phyloP scores from a whole-genome alignment of 2,113 vertebrate genomes.

The Madoqua kirkii region DNA sequence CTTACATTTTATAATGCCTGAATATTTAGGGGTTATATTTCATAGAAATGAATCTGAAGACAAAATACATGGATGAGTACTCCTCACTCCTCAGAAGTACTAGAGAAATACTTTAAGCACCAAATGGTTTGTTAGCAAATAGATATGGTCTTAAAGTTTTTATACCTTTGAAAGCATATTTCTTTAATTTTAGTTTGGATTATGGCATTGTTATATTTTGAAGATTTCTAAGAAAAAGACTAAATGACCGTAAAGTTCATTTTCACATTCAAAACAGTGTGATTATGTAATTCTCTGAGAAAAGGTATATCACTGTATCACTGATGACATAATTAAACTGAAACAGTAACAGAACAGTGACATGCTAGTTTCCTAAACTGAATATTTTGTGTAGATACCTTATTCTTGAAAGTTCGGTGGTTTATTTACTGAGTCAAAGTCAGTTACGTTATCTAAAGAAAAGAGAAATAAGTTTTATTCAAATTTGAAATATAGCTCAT shows the following conservation, averaged over 20 bases:
- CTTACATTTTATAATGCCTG: neutral
- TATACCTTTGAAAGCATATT: neutral
- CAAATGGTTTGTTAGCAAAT: neutral
- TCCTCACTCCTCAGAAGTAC: neutral
- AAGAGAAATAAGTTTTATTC: neutral
- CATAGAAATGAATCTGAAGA: neutral
- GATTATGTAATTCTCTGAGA: neutral
- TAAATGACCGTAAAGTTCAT: neutral
- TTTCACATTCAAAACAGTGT: neutral
- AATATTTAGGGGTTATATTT: neutral
- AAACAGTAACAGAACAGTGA: neutral
- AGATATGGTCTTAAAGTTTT: neutral
- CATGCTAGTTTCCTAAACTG: neutral
- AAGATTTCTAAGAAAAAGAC: neutral
- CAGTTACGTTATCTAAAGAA: neutral
- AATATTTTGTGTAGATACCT: neutral
- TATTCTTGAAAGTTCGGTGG: neutral
- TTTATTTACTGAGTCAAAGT: neutral
- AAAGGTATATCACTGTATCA: neutral
- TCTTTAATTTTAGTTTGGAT: neutral
- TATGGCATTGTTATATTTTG: neutral
- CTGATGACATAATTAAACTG: neutral
- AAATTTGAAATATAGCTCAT: neutral
- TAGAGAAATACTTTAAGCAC: neutral
- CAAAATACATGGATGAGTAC: neutral